A percentile compares a stretch with the other conserved stretches of the same genome.
These are phyloP conservation scores for Oceanites oceanicus DNA, from an alignment of 2,113 vertebrate genomes.

Conservation along the genomic window DNA sequence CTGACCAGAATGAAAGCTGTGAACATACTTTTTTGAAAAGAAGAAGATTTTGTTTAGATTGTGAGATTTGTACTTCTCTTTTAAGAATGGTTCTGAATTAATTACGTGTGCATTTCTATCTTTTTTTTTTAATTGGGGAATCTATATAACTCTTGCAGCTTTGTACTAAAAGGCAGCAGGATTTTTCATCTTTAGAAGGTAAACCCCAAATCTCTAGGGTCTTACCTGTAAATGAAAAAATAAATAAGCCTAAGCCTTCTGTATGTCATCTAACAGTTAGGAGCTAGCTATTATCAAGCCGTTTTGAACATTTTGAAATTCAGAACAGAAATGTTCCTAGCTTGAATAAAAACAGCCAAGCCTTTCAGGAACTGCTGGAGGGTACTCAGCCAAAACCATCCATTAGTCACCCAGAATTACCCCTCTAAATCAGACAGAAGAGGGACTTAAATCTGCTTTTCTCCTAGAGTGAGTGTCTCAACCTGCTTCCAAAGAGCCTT, in stretches of 20 bases:
- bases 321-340: not conserved
- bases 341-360: constrained; percentile 19
- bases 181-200: not conserved
- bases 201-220: not conserved
- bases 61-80: not conserved
- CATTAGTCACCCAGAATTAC: constrained; percentile 52
- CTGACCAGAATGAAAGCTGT: not conserved
- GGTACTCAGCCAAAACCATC: constrained; percentile 38
- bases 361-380: constrained; percentile 42
- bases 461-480: not conserved
- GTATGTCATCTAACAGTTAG: not conserved
- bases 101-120: not conserved
- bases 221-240: not conserved
- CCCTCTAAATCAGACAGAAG: constrained; percentile 38
- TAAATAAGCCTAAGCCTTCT: not conserved
- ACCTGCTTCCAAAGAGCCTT: constrained; percentile 16
- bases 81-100: not conserved
- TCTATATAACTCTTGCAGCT: not conserved
- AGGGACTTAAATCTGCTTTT: constrained; percentile 42
- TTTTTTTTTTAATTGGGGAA: not conserved
- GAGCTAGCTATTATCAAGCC: not conserved
- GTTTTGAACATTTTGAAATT: not conserved
- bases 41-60: constrained; percentile 14
- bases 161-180: not conserved
- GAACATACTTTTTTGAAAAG: not conserved